Evolutionary conservation across 2,888 invertebrate species (phyloP).

Genomic region (Aelia acuminata): DNA sequence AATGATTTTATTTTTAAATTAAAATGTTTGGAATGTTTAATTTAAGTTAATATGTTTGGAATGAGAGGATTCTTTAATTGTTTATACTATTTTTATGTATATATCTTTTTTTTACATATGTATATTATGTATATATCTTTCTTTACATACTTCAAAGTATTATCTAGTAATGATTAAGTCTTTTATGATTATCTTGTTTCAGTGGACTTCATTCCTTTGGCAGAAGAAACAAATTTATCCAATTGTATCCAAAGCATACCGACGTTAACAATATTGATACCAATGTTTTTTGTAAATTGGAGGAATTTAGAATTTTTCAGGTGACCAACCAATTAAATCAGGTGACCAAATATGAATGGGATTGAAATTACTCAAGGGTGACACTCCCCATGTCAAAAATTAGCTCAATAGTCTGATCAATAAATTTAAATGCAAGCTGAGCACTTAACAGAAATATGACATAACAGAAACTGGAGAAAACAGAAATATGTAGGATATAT

Average conservation of each 20-base stretch:
- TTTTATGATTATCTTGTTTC: background rate
- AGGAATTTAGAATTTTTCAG: slow-evolving; percentile 16
- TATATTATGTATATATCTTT: no score
- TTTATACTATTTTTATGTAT: no score
- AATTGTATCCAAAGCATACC: background rate
- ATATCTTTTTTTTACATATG: no score
- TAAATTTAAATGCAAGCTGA: background rate
- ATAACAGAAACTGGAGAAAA: no score
- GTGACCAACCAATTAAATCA: no score
- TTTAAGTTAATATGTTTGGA: no score
- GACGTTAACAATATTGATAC: background rate
- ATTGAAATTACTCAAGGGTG: background rate
- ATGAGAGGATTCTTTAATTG: no score
- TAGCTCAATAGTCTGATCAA: background rate
- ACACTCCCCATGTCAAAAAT: background rate
- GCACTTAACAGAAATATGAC: no score
- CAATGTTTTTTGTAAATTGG: background rate
- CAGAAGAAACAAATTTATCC: slow-evolving; percentile 10
- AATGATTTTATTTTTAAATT: no score
- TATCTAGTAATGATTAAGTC: no score
- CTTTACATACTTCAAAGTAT: no score
- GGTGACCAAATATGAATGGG: background rate
- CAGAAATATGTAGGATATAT: background rate
- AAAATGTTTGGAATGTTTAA: no score
- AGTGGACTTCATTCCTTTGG: slow-evolving; percentile 27